Conservation (phyloP, 2,113 vertebrate species). For the Odontophorus gujanensis region DNA sequence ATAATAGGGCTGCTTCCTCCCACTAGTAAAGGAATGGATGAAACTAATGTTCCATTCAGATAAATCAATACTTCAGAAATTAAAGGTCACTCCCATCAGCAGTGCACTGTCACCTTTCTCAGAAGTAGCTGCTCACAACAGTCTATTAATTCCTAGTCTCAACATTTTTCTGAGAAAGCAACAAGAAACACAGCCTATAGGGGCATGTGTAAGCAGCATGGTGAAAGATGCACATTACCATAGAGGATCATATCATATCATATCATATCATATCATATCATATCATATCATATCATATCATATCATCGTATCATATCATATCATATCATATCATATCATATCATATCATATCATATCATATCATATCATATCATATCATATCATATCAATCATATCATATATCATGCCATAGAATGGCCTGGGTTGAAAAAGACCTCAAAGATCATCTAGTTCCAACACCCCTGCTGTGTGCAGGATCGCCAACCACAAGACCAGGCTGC, state of each 20-base stretch:
- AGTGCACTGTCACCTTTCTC: neutral
- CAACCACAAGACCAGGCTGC: too few relatives aligned
- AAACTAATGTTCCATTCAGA: neutral
- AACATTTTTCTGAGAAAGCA: neutral
- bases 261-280: too few relatives aligned
- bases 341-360: too few relatives aligned
- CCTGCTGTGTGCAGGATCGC: too few relatives aligned
- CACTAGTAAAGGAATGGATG: neutral
- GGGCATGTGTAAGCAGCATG: neutral
- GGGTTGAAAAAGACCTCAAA: too few relatives aligned
- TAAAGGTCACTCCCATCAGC: neutral
- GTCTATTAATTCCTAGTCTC: neutral
- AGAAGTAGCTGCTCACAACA: neutral
- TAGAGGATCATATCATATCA: neutral
- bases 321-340: too few relatives aligned
- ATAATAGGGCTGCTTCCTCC: neutral
- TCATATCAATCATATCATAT: too few relatives aligned
- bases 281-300: too few relatives aligned
- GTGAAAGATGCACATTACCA: neutral
- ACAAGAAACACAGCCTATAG: neutral
- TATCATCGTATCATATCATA: too few relatives aligned
- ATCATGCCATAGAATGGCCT: too few relatives aligned
- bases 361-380: too few relatives aligned
- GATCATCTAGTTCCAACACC: too few relatives aligned
- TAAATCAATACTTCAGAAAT: neutral